These are phyloP conservation scores for Epinotia demarniana DNA, from an alignment of 2,888 invertebrate genomes.

Conservation along the genomic window DNA sequence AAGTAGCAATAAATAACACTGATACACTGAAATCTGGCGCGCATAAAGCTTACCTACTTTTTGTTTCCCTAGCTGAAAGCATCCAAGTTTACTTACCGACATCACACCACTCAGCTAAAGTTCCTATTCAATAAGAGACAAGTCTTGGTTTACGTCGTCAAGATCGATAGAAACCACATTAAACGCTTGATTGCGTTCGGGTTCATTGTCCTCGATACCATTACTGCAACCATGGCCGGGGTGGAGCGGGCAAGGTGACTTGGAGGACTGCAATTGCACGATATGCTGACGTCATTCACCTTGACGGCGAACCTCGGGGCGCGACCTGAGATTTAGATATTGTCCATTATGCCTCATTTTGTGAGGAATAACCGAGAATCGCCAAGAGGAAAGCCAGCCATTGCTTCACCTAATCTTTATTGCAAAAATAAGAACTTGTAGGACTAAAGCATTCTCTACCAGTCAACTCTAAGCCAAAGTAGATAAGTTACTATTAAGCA, in stretches of 20 bases:
- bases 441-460: too few species aligned
- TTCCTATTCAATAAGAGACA: not conserved
- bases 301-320: constrained; percentile 9
- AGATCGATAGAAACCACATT: constrained; percentile 24
- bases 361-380: too few species aligned
- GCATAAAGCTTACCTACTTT: not conserved
- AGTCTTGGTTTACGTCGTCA: constrained; percentile 1
- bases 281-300: constrained; percentile 18
- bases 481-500: too few species aligned
- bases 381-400: too few species aligned
- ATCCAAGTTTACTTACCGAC: not conserved
- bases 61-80: not conserved
- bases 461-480: too few species aligned
- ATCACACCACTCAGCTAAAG: not conserved
- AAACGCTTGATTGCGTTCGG: constrained; percentile 20
- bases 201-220: constrained; percentile 23
- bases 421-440: too few species aligned
- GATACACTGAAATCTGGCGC: not conserved
- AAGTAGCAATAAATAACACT: too few species aligned
- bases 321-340: not conserved
- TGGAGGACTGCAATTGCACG: constrained; percentile 33
- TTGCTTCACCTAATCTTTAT: too few species aligned
- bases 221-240: constrained; percentile 10
- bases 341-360: too few species aligned
- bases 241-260: constrained; percentile 32